Evolutionary conservation across 2,113 vertebrate species (phyloP).

Genomic region (Aegithalos caudatus): DNA sequence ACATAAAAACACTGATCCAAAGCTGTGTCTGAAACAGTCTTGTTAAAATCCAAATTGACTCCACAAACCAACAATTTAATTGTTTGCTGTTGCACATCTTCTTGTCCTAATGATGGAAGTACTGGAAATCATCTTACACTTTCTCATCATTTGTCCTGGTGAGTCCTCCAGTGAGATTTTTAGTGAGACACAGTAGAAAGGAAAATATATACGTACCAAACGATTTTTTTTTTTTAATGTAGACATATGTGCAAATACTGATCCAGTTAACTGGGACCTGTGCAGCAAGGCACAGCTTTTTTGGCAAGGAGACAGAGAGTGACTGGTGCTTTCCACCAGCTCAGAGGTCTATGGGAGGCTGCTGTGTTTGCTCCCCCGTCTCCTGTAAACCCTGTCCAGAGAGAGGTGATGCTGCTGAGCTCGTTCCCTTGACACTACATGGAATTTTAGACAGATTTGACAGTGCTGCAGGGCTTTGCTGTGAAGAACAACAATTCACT

Average conservation of each 20-base stretch:
- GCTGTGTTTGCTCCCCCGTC: background rate
- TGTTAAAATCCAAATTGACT: background rate
- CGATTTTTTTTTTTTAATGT: background rate
- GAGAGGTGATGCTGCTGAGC: background rate
- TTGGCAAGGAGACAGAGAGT: background rate
- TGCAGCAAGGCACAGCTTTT: background rate
- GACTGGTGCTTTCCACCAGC: background rate
- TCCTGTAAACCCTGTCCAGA: background rate
- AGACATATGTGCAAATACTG: background rate
- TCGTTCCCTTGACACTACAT: background rate
- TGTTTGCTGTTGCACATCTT: background rate
- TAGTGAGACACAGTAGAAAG: background rate
- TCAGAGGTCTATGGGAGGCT: background rate
- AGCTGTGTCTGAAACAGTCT: background rate
- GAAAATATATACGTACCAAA: background rate
- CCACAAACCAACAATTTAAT: background rate
- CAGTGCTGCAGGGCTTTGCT: slow-evolving; percentile 11
- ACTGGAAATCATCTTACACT: background rate
- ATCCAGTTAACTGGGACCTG: background rate
- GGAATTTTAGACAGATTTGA: slow-evolving; percentile 13
- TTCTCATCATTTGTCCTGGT: background rate
- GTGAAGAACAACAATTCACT: background rate
- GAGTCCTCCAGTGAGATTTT: background rate
- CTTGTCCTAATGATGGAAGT: background rate
- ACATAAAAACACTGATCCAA: background rate